These are phyloP conservation scores for Hyalella azteca DNA, from an alignment of 2,888 invertebrate genomes.

Conservation along the genomic window DNA sequence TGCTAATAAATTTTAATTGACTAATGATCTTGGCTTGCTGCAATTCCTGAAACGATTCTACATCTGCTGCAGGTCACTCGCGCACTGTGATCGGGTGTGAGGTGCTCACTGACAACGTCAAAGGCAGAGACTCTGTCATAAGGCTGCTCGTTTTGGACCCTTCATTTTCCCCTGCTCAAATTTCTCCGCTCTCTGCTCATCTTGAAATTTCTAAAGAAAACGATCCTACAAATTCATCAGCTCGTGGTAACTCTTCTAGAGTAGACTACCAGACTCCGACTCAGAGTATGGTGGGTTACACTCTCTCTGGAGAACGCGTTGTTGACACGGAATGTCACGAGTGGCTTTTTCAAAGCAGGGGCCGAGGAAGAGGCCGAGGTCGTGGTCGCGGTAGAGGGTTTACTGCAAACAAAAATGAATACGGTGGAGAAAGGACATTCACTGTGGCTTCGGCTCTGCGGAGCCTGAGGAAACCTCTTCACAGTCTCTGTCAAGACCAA, in stretches of 20 bases:
- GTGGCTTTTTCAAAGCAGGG: neutral
- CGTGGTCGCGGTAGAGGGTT: neutral
- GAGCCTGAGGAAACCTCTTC: conserved; percentile 74
- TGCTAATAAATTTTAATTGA: no score
- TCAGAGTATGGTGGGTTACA: neutral
- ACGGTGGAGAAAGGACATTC: neutral
- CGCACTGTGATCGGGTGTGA: conserved; percentile 89
- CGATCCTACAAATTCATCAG: neutral
- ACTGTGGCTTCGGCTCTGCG: conserved; percentile 65
- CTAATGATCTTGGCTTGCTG: no score
- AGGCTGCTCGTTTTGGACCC: conserved; percentile 82
- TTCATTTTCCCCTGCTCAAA: conserved; percentile 81
- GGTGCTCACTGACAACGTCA: conserved; percentile 71
- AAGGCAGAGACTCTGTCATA: conserved; percentile 61
- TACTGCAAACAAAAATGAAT: no score
- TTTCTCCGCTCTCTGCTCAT: conserved; percentile 68
- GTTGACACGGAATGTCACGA: conserved; percentile 67
- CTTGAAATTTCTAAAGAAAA: neutral
- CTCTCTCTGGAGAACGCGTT: conserved; percentile 15
- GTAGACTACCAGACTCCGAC: neutral
- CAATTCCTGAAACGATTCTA: no score
- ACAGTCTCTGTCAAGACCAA: conserved; percentile 80
- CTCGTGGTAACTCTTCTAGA: neutral
- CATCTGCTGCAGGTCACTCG: conserved; percentile 84
- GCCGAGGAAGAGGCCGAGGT: neutral